Evolutionary conservation across 2,797 vertebrate species (phyloP).

Genomic region (Stomatorhinus walkeri): DNA sequence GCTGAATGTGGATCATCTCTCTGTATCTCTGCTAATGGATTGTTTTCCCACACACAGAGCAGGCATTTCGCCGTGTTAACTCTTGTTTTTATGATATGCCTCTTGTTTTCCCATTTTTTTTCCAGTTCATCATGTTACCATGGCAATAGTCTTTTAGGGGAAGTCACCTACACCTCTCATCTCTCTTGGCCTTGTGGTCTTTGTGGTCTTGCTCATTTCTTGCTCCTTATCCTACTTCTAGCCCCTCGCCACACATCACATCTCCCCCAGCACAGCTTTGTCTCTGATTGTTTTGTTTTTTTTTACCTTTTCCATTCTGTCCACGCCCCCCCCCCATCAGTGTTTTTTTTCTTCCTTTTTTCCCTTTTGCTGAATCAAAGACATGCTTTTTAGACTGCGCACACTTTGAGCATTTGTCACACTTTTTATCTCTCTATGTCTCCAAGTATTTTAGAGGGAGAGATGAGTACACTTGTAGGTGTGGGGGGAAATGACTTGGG

Average conservation of each 20-base stretch:
- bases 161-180: conserved; percentile 55
- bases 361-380: conserved; percentile 3
- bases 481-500: not conserved
- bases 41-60: conserved; percentile 7
- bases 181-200: not conserved
- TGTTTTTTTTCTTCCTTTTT: not conserved
- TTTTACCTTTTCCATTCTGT: not conserved
- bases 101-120: conserved; percentile 40
- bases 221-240: conserved; percentile 18
- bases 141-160: conserved; percentile 57
- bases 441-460: not conserved
- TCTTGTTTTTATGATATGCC: conserved; percentile 47
- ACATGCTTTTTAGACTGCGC: not conserved
- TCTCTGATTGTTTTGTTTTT: not conserved
- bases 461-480: not conserved
- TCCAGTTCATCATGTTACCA: conserved; percentile 61
- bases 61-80: conserved; percentile 32
- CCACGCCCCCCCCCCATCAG: not conserved
- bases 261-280: not conserved
- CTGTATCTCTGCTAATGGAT: conserved; percentile 23
- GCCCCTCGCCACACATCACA: conserved; percentile 14
- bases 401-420: not conserved
- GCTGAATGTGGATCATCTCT: conserved; percentile 1
- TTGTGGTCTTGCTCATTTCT: conserved; percentile 26
- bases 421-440: not conserved